Percentiles rank a stretch among this genome's conserved stretches.
Conservation (phyloP, 2,113 vertebrate species). For the Pristiophorus japonicus region DNA sequence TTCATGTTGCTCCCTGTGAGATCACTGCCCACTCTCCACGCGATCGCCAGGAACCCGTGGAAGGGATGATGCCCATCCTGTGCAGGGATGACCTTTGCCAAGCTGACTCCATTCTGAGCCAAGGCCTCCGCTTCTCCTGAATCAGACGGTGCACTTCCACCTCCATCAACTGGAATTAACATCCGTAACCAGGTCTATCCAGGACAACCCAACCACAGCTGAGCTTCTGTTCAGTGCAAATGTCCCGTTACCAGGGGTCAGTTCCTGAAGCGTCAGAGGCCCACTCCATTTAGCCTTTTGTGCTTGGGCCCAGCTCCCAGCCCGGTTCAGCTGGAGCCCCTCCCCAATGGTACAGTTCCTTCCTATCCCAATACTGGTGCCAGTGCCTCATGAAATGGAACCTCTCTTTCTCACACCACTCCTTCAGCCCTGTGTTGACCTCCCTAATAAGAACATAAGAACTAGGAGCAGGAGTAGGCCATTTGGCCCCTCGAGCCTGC, state of each 20-base stretch:
- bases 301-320: too few relatives aligned
- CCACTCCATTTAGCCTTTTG: too few relatives aligned
- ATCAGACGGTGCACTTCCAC: background rate
- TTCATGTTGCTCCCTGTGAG: background rate
- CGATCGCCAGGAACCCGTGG: background rate
- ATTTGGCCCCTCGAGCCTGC: too few relatives aligned
- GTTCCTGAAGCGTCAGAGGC: too few relatives aligned
- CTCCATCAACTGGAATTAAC: background rate
- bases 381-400: too few relatives aligned
- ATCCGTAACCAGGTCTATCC: background rate
- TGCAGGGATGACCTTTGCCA: background rate
- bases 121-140: background rate
- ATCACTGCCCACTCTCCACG: background rate
- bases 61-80: background rate
- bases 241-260: background rate
- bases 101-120: background rate
- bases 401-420: too few relatives aligned
- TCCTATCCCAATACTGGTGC: too few relatives aligned
- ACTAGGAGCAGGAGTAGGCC: too few relatives aligned
- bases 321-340: too few relatives aligned
- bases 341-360: too few relatives aligned
- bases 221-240: background rate
- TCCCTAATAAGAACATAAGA: too few relatives aligned
- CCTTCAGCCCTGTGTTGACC: too few relatives aligned
- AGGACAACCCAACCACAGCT: background rate